Evolutionary conservation across 1,140 invertebrate species (phyloP), one percentile per base, ranked within the genome.

Genomic region (Apis cerana): DNA sequence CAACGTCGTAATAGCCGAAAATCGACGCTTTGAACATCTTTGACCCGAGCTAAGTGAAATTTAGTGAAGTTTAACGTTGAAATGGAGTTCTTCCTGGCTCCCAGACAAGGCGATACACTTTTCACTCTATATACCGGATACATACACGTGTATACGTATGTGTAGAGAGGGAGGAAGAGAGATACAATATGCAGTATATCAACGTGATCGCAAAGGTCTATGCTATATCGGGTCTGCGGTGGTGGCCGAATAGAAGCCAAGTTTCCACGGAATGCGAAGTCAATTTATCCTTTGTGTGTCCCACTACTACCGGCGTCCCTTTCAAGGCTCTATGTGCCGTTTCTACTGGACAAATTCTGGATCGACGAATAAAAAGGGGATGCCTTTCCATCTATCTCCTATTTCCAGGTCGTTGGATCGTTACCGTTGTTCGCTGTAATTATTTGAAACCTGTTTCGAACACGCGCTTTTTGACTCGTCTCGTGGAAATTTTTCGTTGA

Each of bases 201-300:
- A 33, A 65, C 23, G 52, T 72, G 48, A 56, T 54, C 62, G 61
- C 48, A 27, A 76, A 65, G 50, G 59, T 65, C 33, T 48, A 54
- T 10, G 75, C 19, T 65, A 65, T 76, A 65, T 43, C n/a, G 50
- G 17, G 27, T 33, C 27, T 17, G 33, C 61, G 61, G 27, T 67
- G 12, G 21, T 48, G n/a, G 12, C 33, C 74, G 48, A 75, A 76
- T 52, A 52, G 75, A 65, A 76, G 75, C 75, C 75, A 76, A 76
- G 75, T 76, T 76, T 76, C 75, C 48, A 52, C 33, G 61, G 75
- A 76, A 76, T 67, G 61, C 19, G 23, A 76, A 76, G 75, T 67
- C 61, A 65, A 76, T 76, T 76, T 76, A 76, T 76, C 75, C 50
- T 65, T 76, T 76, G 75, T 76, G 64, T 54, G 75, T 33, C 59